Evolutionary conservation across 2,797 vertebrate genomes (phyloP), one percentile per base, ranked within the genome.

Genomic region (Anguilla obscura): DNA sequence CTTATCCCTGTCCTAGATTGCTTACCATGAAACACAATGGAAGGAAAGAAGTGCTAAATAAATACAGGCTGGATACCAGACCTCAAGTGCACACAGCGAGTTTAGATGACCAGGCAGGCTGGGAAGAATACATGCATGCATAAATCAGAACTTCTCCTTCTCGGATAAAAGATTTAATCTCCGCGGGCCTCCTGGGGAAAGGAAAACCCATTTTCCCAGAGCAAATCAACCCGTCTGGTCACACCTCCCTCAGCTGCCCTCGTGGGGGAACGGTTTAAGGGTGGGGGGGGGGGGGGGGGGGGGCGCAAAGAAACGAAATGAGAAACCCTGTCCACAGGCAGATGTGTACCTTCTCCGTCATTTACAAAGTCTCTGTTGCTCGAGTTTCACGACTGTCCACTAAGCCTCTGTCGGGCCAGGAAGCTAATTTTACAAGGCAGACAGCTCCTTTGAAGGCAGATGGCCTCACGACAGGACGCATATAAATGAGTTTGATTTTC

Each of bases 151-250:
- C 74, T 40, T 76, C 40, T 76, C 69, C 33, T 40, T 40, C 24
- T 12, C 30, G 21, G 74, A 76, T 76, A 76, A 76, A 76, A 76
- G 69, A 74, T 74, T 74, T 74, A 74, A 76, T 76, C 74, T 76
- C 33, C 0, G 33, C 18, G 0, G 30, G 74, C 16, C 74, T 76
- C 74, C 33, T 5, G 14, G 74, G 10, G 18, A 16, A 76, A 76
- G 74, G 33, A 40, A 76, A 40, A 40, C 74, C 74, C 74, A 76
- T 76, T 76, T 76, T 76, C 33, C 74, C 74, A 4, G 36, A 76
- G 40, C 33, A 76, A 76, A 76, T 76, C 74, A 40, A 0, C 33
- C 33, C 3, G 12, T 33, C 30, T 18, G 74, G 3, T 76, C 74
- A 1, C 74, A 40, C 74, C 1, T 76, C 33, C 33, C 74, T 36